phyloP scores from a whole-genome alignment of 1,140 invertebrate species.

The Drosophila novamexicana region DNA sequence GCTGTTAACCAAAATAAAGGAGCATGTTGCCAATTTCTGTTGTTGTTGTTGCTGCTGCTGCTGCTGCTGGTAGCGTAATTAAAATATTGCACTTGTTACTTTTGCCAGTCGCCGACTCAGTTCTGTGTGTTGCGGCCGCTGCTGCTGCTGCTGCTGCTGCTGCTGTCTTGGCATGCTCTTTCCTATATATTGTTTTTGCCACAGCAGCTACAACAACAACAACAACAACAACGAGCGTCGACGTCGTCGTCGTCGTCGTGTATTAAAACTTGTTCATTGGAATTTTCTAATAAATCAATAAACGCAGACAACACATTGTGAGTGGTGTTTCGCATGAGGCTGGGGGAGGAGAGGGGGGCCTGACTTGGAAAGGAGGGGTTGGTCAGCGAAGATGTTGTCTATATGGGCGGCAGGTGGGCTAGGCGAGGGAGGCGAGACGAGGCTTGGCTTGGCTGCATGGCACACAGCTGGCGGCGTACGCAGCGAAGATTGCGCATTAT shows the following conservation, averaged over 20 bases:
- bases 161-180: conserved; percentile 21
- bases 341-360: not conserved
- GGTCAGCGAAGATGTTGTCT: conserved; percentile 29
- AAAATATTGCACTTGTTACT: conserved; percentile 83
- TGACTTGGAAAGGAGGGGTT: not conserved
- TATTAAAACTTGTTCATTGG: conserved; percentile 83
- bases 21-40: conserved; percentile 42
- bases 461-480: conserved; percentile 74
- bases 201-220: conserved; percentile 29
- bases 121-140: conserved; percentile 36
- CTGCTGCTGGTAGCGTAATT: conserved; percentile 64
- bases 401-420: conserved; percentile 18
- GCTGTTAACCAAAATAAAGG: conserved; percentile 44
- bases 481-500: conserved; percentile 73
- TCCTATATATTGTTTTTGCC: conserved; percentile 39
- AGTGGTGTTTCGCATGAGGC: conserved; percentile 16
- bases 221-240: conserved; percentile 17
- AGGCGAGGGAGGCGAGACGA: not conserved
- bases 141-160: not conserved
- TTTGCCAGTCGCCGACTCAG: conserved; percentile 29
- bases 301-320: conserved; percentile 78
- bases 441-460: conserved; percentile 35
- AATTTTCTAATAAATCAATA: conserved; percentile 84
- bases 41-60: conserved; percentile 34
- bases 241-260: conserved; percentile 70